Percentiles rank a stretch among this genome's conserved stretches.
These are phyloP conservation scores for Hecatera dysodea DNA, from an alignment of 2,888 invertebrate genomes.

Conservation along the genomic window DNA sequence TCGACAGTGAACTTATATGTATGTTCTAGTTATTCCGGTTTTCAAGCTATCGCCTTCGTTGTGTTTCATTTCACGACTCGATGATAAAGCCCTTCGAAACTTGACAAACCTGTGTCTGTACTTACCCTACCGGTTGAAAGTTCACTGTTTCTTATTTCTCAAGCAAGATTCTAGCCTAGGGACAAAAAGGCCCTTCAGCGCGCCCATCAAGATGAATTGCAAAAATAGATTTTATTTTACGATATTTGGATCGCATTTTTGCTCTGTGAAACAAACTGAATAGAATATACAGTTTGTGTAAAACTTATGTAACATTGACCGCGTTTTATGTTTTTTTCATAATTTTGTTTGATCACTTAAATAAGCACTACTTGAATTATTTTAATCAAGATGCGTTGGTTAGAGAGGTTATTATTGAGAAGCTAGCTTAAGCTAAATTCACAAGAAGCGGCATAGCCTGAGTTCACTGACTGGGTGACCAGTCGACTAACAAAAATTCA, in stretches of 20 bases:
- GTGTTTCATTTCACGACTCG: slow-evolving; percentile 54
- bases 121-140: slow-evolving; percentile 52
- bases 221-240: slow-evolving; percentile 35
- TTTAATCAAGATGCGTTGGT: neutral
- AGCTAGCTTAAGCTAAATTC: neutral
- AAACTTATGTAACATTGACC: neutral
- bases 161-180: slow-evolving; percentile 24
- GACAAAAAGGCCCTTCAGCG: slow-evolving; percentile 19
- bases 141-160: slow-evolving; percentile 56
- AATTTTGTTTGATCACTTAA: neutral
- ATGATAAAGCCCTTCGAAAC: slow-evolving; percentile 53
- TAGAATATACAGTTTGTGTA: neutral
- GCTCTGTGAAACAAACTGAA: no score
- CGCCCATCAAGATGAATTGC: slow-evolving; percentile 7
- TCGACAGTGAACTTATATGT: slow-evolving; percentile 44
- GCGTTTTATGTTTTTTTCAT: neutral
- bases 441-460: neutral
- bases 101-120: slow-evolving; percentile 54
- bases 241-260: slow-evolving; percentile 3
- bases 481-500: slow-evolving; percentile 6
- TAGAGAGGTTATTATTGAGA: neutral
- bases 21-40: slow-evolving; percentile 59
- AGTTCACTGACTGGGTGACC: neutral
- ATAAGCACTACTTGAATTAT: neutral
- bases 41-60: slow-evolving; percentile 43